Evolutionary conservation across 2,888 invertebrate genomes (phyloP).

Genomic region (Alitta virens): DNA sequence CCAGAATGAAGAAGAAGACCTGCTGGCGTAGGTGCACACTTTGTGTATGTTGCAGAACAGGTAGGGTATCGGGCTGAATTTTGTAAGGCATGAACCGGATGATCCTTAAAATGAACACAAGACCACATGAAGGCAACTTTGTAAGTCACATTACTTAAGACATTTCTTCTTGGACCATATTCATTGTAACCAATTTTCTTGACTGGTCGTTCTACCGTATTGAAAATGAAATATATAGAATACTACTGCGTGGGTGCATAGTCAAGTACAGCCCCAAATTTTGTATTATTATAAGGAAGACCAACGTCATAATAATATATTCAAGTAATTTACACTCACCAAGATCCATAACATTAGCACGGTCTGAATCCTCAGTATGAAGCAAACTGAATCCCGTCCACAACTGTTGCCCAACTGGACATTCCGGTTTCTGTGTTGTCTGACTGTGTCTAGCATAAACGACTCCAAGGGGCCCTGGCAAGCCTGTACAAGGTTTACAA

Average conservation of each 20-base stretch:
- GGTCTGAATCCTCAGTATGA: slow-evolving; percentile 93
- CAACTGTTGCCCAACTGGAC: slow-evolving; percentile 80
- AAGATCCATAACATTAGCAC: slow-evolving; percentile 90
- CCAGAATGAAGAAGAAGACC: slow-evolving; percentile 93
- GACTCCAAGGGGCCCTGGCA: slow-evolving; percentile 45
- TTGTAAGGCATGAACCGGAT: slow-evolving; percentile 88
- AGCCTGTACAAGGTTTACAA: no score
- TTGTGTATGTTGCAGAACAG: slow-evolving; percentile 92
- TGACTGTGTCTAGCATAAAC: slow-evolving; percentile 90
- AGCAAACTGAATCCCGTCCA: slow-evolving; percentile 96
- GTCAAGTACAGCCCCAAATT: no score
- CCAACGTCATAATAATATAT: no score
- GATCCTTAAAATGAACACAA: slow-evolving; percentile 67
- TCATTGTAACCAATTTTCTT: no score
- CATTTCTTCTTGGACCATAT: no score
- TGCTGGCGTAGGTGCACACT: slow-evolving; percentile 92
- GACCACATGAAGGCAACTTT: no score
- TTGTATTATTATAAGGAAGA: no score
- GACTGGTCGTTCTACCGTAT: no score
- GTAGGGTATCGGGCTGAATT: slow-evolving; percentile 96
- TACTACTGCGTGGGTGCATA: no score
- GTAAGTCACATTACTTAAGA: no score
- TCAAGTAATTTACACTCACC: no score
- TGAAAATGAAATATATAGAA: no score
- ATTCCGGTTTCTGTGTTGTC: slow-evolving; percentile 72